Evolutionary conservation across 2,797 vertebrate genomes (phyloP), one percentile per base, ranked within the genome.

Genomic region (Mormyrus proboscirostris): DNA sequence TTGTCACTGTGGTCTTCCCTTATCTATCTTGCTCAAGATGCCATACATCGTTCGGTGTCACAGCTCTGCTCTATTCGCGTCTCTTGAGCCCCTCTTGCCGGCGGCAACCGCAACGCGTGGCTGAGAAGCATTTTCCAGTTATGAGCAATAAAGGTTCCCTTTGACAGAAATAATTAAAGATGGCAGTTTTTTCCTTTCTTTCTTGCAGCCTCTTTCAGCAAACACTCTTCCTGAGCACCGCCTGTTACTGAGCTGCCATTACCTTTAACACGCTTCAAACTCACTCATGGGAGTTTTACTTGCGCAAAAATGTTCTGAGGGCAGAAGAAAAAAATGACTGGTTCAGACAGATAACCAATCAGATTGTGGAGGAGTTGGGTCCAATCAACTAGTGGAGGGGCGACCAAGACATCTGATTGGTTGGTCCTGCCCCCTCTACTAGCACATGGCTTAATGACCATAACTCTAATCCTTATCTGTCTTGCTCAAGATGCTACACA

Each of bases 141-240:
- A 73, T 38, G 65, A 73, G 65, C 29, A 73, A 73, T 47, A 85
- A 85, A 47, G 84, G 47, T 22, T 86, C n/a, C 84, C 29, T 86
- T 86, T 86, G 51, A 55, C 44, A 79, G 19, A 79, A 79, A 79
- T 79, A 79, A 79, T 79, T n/a, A 79, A 79, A 47, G 41, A 79
- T 41, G 14, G 41, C 16, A 76, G 73, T 8, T 79, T 79, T 69
- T 44, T 44, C 33, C 73, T 44, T 79, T 41, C 33, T 79, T 79
- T 79, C 73, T 69, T 69, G 62, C 29, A 5, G 16, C 14, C 16
- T 44, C 38, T 79, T 79, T 79, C 33, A 19, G 73, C 33, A 79
- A 41, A 79, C 73, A 79, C 33, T 79, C 14, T 41, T 41, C 73
- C 73, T 44, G 16, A 44, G 14, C 73, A 44, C 73, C 2, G 33